Conservation (phyloP, 2,113 vertebrate genomes). For the Scomber scombrus region DNA sequence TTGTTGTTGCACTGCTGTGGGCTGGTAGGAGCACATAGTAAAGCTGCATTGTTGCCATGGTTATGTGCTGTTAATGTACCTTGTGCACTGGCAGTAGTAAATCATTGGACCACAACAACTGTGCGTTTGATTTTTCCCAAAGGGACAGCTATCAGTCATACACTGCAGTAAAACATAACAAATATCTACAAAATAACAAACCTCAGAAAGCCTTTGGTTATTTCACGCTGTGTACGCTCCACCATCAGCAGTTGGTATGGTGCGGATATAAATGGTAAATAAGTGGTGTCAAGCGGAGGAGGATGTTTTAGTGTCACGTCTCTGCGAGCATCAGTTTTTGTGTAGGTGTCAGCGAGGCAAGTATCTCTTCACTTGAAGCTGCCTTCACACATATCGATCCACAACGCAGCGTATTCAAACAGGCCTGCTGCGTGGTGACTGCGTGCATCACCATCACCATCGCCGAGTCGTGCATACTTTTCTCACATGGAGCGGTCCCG, state of each 20-base stretch:
- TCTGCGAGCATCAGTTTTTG: slow-evolving; percentile 45
- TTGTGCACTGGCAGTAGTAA: neutral
- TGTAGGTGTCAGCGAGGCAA: slow-evolving; percentile 61
- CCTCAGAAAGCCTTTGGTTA: neutral
- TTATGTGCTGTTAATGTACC: slow-evolving; percentile 3
- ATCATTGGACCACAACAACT: neutral
- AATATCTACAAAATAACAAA: neutral
- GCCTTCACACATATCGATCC: slow-evolving; percentile 57
- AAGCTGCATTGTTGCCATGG: neutral
- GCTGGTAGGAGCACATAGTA: too few species aligned
- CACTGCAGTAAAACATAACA: neutral
- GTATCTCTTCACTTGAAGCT: slow-evolving; percentile 44
- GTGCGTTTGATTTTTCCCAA: neutral
- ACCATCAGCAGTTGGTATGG: slow-evolving; percentile 1
- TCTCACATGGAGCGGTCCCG: slow-evolving; percentile 1
- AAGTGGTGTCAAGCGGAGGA: slow-evolving; percentile 58
- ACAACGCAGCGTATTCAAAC: slow-evolving; percentile 8
- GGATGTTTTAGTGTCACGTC: slow-evolving; percentile 44
- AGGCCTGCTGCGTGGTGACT: slow-evolving; percentile 1
- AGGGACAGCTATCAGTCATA: neutral
- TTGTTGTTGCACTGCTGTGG: too few species aligned
- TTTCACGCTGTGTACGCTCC: neutral
- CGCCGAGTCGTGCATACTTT: neutral
- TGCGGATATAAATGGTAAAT: slow-evolving; percentile 55
- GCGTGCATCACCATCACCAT: neutral